Percentiles rank a stretch among this genome's conserved stretches.
These are phyloP conservation scores for Ornithorhynchus anatinus DNA, from an alignment of 2,113 vertebrate genomes.

Conservation along the genomic window DNA sequence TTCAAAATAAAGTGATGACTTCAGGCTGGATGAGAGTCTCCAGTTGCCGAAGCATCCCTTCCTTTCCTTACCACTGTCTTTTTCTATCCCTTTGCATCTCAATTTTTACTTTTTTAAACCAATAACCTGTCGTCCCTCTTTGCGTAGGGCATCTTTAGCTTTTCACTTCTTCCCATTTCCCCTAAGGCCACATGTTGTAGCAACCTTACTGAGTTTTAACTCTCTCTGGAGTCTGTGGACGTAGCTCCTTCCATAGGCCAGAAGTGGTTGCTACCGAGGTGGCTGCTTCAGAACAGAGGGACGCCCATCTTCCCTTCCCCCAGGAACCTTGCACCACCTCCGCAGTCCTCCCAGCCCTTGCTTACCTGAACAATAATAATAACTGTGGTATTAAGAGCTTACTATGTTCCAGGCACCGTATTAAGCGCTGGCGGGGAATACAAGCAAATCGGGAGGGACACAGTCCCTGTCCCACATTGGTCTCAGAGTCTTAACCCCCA, in stretches of 20 bases:
- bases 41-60: too few species aligned
- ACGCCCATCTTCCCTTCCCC: not conserved
- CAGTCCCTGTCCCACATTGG: too few species aligned
- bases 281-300: too few species aligned
- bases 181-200: conserved; percentile 7
- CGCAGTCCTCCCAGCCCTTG: not conserved
- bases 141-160: not conserved
- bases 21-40: too few species aligned
- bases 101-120: too few species aligned
- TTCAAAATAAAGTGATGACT: too few species aligned
- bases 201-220: not conserved
- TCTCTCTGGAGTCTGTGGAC: not conserved
- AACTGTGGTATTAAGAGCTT: too few species aligned
- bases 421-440: too few species aligned
- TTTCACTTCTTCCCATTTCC: not conserved
- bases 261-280: not conserved
- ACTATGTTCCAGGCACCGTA: too few species aligned
- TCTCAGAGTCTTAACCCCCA: too few species aligned
- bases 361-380: too few species aligned
- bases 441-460: too few species aligned
- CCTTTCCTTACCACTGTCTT: not conserved
- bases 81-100: not conserved
- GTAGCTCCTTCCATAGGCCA: not conserved
- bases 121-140: not conserved
- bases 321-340: not conserved